Base-by-base conservation (phyloP, 2,797 vertebrate genomes). In the Danionella dracula region DNA sequence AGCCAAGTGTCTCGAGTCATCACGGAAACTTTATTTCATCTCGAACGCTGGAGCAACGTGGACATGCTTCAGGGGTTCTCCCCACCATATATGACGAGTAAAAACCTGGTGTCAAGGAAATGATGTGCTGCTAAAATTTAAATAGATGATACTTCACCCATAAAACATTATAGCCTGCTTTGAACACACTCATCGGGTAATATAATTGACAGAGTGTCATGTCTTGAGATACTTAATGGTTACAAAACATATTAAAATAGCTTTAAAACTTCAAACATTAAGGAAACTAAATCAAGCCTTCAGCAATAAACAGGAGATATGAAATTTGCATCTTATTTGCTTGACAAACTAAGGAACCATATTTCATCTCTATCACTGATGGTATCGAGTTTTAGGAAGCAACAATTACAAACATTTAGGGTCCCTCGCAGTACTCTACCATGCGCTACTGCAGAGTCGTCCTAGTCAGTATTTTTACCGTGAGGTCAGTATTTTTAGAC, bases 11-110 rank as follows among this genome's bases (percentile, higher is more conserved):
- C 79, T 80, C 65, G 66, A 76, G 70, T 54, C 73, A 66, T 77
- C 76, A 71, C 60, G 10, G 56, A 85, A 88, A 88, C 82, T 86
- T 86, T 81, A 85, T 81, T 85, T 80, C 76, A 83, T 81, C 77
- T 70, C 73, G 73, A 83, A 78, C 15, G 49, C 61, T 32, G 68
- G 21, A 79, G 76, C 77, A 73, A 71, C 59, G 12, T 48, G 34
- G 51, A 78, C 68, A 58, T 29, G 68, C 77, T 72, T 70, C 50
- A 74, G 53, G 76, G 66, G 66, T 31, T 61, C 32, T 34, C 40
- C 61, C 41, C 55, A 58, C 42, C 59, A 38, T 44, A 63, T 54
- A 37, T 16, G 16, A 4, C 29, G 32, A 45, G 63, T 44, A 21
- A 45, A 44, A 71, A 67, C 8, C 6, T n/a, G 17, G 21, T 40